Percentiles rank a stretch among this genome's conserved stretches.
These are phyloP conservation scores for Bedellia somnulentella DNA, from an alignment of 2,888 invertebrate genomes.

Conservation along the genomic window DNA sequence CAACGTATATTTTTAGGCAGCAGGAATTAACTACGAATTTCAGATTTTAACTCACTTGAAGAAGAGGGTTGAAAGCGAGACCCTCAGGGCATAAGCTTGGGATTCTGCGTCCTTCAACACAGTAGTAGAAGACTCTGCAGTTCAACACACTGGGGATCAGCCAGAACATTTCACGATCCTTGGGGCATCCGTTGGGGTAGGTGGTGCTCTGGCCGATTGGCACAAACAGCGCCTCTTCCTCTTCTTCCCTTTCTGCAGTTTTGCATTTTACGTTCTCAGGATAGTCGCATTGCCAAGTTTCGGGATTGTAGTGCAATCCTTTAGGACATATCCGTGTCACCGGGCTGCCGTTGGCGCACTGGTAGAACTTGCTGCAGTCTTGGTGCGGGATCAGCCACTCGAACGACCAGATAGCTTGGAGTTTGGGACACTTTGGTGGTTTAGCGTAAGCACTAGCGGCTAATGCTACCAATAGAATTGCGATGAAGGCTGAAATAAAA, in stretches of 20 bases:
- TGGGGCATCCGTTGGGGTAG: slow-evolving; percentile 32
- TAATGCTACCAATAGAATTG: slow-evolving; percentile 12
- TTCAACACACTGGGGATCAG: slow-evolving; percentile 26
- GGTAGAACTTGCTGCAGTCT: slow-evolving; percentile 66
- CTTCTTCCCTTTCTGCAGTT: slow-evolving; percentile 15
- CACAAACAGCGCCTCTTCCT: background rate
- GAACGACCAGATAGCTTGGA: slow-evolving; percentile 29
- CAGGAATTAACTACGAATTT: no score
- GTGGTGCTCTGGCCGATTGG: background rate
- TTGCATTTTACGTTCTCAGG: slow-evolving; percentile 63
- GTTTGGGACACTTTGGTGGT: slow-evolving; percentile 26
- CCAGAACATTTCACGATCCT: slow-evolving; percentile 28
- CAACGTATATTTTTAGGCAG: no score
- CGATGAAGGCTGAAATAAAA: slow-evolving; percentile 1
- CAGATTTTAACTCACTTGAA: slow-evolving; percentile 21
- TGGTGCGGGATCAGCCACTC: slow-evolving; percentile 56
- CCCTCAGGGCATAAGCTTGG: slow-evolving; percentile 17
- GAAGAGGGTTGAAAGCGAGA: slow-evolving; percentile 26
- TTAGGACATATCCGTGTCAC: slow-evolving; percentile 59
- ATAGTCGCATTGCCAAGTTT: slow-evolving; percentile 62
- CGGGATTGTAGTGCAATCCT: slow-evolving; percentile 59
- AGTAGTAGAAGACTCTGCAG: slow-evolving; percentile 36
- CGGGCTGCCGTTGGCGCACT: slow-evolving; percentile 66
- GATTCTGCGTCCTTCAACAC: slow-evolving; percentile 29
- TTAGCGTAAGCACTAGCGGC: slow-evolving; percentile 12